phyloP scores from a whole-genome alignment of 1,140 invertebrate species.

The Mercenaria mercenaria region DNA sequence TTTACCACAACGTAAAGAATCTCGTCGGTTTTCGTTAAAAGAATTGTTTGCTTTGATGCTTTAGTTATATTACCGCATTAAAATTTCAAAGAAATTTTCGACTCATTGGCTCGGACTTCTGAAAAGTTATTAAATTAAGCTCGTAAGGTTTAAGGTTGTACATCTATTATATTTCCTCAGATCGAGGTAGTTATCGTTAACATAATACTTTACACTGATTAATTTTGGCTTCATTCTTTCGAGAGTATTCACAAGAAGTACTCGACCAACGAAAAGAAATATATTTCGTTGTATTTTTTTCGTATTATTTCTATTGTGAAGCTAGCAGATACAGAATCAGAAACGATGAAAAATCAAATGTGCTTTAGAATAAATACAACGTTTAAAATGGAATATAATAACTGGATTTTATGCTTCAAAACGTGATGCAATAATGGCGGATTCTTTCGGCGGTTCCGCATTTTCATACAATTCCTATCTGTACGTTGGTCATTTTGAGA shows the following conservation, averaged over 20 bases:
- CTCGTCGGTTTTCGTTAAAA: neutral
- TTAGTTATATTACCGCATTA: neutral
- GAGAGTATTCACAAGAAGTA: too few relatives aligned
- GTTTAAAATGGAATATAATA: too few relatives aligned
- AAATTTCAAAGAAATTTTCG: constrained; percentile 1
- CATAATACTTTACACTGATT: neutral
- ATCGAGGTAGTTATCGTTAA: neutral
- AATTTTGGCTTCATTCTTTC: neutral
- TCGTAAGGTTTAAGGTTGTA: neutral
- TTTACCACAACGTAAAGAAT: neutral
- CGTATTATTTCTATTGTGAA: too few relatives aligned
- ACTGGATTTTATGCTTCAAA: too few relatives aligned
- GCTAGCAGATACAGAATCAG: too few relatives aligned
- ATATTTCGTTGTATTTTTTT: too few relatives aligned
- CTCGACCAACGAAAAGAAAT: too few relatives aligned
- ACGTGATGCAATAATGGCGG: neutral
- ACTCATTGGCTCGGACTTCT: neutral
- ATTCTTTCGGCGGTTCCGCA: neutral
- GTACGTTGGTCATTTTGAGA: constrained; percentile 43
- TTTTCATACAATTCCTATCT: constrained; percentile 45
- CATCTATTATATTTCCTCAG: neutral
- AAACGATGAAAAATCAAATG: too few relatives aligned
- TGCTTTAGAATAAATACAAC: too few relatives aligned
- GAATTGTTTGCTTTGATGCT: neutral
- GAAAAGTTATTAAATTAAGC: neutral